A percentile compares a stretch with the other conserved stretches of the same genome.
Conservation (phyloP, 2,888 invertebrate species). For the Apodemia mormo region DNA sequence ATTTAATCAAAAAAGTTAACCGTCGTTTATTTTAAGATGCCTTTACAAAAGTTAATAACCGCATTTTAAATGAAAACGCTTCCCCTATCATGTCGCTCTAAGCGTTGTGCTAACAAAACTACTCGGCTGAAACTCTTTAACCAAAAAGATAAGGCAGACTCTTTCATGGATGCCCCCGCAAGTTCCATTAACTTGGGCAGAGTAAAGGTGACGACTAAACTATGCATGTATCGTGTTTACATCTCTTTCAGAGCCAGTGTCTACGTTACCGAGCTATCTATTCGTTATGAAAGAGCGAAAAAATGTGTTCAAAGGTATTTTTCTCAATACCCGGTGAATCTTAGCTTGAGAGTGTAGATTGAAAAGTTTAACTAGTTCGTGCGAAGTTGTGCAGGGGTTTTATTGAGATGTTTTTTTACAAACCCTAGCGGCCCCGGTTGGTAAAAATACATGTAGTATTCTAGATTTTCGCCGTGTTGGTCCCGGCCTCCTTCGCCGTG, state of each 20-base stretch:
- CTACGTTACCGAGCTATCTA: slow-evolving; percentile 58
- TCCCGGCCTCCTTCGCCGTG: no score
- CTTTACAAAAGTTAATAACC: slow-evolving; percentile 2
- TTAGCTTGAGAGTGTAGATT: slow-evolving; percentile 5
- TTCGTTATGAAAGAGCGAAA: slow-evolving; percentile 56
- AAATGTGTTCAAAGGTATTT: slow-evolving; percentile 55
- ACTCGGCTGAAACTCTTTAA: slow-evolving; percentile 53
- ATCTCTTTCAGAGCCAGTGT: slow-evolving; percentile 68
- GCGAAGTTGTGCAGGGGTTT: not conserved
- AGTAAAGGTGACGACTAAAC: slow-evolving; percentile 66
- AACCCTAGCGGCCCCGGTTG: not conserved
- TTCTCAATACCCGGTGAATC: slow-evolving; percentile 10
- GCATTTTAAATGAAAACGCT: slow-evolving; percentile 1
- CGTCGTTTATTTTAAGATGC: no score
- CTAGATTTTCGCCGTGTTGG: not conserved
- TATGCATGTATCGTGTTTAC: slow-evolving; percentile 76
- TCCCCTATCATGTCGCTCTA: not conserved
- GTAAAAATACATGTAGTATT: not conserved
- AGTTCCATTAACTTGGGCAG: slow-evolving; percentile 74
- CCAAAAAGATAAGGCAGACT: slow-evolving; percentile 59
- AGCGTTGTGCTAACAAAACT: slow-evolving; percentile 43
- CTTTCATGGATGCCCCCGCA: slow-evolving; percentile 58
- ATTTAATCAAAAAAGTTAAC: no score
- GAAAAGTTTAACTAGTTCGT: slow-evolving; percentile 16
- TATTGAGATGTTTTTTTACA: slow-evolving; percentile 25